These are phyloP conservation scores for Epinephelus malabaricus DNA, from an alignment of 2,797 vertebrate genomes.

Conservation along the genomic window DNA sequence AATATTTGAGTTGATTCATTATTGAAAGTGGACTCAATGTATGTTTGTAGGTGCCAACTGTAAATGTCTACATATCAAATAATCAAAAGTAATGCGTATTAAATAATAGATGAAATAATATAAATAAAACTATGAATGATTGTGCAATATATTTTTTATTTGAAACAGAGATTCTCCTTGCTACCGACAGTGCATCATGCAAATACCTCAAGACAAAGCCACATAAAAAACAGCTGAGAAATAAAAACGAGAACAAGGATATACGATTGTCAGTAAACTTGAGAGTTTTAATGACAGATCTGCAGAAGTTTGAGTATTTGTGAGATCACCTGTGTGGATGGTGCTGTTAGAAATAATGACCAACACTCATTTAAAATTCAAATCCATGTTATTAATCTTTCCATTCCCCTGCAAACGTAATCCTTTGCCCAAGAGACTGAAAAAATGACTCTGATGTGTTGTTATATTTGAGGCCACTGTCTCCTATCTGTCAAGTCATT, in stretches of 20 bases:
- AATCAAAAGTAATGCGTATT: background rate
- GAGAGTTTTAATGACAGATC: slow-evolving; percentile 49
- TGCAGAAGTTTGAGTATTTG: background rate
- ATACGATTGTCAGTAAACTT: slow-evolving; percentile 1
- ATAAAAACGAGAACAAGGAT: background rate
- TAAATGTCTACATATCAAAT: background rate
- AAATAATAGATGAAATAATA: background rate
- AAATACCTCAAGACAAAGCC: slow-evolving; percentile 5
- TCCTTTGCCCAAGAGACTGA: background rate
- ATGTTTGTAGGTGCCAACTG: background rate
- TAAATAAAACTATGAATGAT: background rate
- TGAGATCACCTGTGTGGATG: background rate
- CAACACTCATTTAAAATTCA: background rate
- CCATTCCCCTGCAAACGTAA: slow-evolving; percentile 4
- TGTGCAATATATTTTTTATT: background rate
- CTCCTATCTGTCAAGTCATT: background rate
- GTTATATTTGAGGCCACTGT: background rate
- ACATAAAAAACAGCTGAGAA: background rate
- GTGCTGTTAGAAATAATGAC: background rate
- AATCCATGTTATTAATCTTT: slow-evolving; percentile 15
- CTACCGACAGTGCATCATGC: background rate
- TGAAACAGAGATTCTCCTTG: background rate
- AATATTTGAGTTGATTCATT: background rate
- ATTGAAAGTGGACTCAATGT: background rate
- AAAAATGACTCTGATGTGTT: background rate